Base-by-base conservation (phyloP, 1,140 invertebrate species). In the Drosophila kepulauana region DNA sequence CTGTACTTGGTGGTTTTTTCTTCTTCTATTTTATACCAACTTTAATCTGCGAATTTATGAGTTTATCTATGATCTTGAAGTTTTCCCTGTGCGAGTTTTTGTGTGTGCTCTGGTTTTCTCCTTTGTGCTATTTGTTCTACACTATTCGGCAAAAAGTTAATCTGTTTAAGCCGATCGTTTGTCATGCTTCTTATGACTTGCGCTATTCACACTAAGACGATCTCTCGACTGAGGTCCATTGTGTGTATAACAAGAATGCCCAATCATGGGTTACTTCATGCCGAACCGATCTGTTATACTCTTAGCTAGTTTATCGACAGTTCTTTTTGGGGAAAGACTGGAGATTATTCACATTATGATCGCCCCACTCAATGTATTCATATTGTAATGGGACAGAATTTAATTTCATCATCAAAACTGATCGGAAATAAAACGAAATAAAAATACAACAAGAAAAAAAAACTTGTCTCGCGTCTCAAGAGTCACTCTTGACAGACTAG, bases 101-200 rank as follows among this genome's bases (percentile, higher is more conserved):
- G 20, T 20, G 20, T 20, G 35, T 49, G 43, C 35, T 72, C 69
- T 51, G 62, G 10, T 25, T 65, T 20, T 30, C 35, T 65, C 5
- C 48, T 43, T 28, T 59, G 7, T 52, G 20, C 52, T 15, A 65
- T 41, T 57, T 65, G 46, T 66, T 65, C 51, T 49, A 45, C 43
- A 64, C 41, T 56, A 7, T 57, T 48, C 38, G 41, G 51, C 28
- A 49, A 30, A 25, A 58, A 49, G 46, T 38, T 66, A 72, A 72
- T 72, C 70, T 65, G 4, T 16, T 58, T 72, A 72, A 67, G 35
- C 45, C 70, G 70, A 66, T 72, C 63, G 62, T 72, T 66, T 66
- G 57, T 72, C 62, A 66, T 58, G 70, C 70, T 66, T 58, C 63
- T 72, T 72, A 58, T 20, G 54, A 57, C 59, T 33, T 46, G 49